phyloP scores from a whole-genome alignment of 1,140 invertebrate species.

The Tachypleus tridentatus region DNA sequence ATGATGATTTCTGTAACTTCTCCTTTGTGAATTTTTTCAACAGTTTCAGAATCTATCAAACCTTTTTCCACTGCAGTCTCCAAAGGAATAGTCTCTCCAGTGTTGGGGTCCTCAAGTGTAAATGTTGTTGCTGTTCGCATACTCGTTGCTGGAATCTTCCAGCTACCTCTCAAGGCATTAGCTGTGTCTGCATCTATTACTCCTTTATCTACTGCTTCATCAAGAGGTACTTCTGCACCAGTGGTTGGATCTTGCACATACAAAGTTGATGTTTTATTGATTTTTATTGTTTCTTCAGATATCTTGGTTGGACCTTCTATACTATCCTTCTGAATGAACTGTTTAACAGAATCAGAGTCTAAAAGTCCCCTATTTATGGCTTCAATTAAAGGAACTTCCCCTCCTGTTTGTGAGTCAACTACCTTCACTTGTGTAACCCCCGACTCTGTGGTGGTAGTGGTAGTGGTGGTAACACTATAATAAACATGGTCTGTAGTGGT shows the following conservation, averaged over 20 bases:
- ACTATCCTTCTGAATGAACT: too few species aligned
- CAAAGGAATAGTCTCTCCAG: constrained; percentile 53
- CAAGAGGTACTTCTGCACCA: constrained; percentile 52
- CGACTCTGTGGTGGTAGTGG: too few species aligned
- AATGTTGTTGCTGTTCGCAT: constrained; percentile 48
- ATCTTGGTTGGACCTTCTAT: too few species aligned
- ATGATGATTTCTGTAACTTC: neutral
- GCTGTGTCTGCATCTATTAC: constrained; percentile 61
- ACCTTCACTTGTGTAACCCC: too few species aligned
- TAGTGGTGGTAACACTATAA: too few species aligned
- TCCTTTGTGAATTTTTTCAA: constrained; percentile 32
- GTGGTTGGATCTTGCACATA: constrained; percentile 40
- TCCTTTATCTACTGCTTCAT: constrained; percentile 55
- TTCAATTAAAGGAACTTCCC: too few species aligned
- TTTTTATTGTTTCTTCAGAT: too few species aligned
- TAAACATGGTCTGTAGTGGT: too few species aligned
- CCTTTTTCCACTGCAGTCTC: constrained; percentile 60
- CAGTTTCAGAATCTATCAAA: constrained; percentile 59
- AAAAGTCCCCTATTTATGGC: too few species aligned
- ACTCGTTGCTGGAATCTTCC: constrained; percentile 29
- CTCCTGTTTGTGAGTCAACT: too few species aligned
- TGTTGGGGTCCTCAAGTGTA: constrained; percentile 50
- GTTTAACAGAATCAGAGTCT: too few species aligned
- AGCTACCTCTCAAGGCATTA: constrained; percentile 29
- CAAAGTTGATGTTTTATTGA: too few species aligned